Percentiles rank a stretch among this genome's conserved stretches.
These are phyloP conservation scores for Phoeniculus purpureus DNA, from an alignment of 2,797 vertebrate genomes.

Conservation along the genomic window DNA sequence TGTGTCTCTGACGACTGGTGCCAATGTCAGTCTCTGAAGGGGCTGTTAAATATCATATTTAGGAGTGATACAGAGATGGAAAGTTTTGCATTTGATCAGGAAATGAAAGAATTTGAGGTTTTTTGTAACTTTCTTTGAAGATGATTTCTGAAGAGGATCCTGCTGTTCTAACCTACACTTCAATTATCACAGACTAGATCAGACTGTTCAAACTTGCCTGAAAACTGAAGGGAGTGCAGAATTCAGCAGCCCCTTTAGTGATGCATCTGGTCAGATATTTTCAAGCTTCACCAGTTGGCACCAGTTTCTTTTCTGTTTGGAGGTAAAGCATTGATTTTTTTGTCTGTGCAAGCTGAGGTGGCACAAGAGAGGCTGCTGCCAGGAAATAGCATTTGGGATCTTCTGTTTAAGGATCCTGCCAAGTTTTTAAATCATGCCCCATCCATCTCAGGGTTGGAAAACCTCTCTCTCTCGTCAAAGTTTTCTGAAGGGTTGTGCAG, in stretches of 20 bases:
- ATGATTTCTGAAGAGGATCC: not conserved
- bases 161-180: not conserved
- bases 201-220: not conserved
- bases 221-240: not conserved
- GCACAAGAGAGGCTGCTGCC: not conserved
- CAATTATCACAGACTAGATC: not conserved
- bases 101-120: not conserved
- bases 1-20: not conserved
- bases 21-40: not conserved
- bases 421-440: not conserved
- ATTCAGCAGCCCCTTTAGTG: not conserved
- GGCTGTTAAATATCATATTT: not conserved
- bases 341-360: not conserved
- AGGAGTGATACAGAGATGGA: not conserved
- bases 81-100: not conserved
- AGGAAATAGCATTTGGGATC: not conserved
- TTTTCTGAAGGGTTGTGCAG: not conserved
- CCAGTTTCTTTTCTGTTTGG: not conserved
- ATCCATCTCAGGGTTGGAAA: not conserved
- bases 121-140: not conserved
- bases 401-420: not conserved
- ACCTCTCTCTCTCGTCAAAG: not conserved
- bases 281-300: not conserved
- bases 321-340: not conserved
- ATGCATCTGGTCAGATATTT: not conserved